These are phyloP conservation scores for Entomobrya multifasciata DNA, from an alignment of 2,888 invertebrate species.

Conservation along the genomic window DNA sequence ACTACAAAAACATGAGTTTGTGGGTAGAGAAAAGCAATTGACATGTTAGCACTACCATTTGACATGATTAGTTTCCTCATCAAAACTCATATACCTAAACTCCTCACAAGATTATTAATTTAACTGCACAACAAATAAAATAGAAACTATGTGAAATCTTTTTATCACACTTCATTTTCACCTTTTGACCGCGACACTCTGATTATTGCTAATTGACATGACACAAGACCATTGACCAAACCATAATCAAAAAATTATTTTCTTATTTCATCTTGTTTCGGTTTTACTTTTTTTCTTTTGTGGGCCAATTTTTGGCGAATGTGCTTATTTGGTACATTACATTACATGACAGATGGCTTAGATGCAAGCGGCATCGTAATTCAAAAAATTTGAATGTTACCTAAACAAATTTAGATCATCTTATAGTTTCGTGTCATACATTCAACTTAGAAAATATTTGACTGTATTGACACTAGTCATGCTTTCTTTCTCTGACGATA, in stretches of 20 bases:
- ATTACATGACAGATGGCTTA: too few species aligned
- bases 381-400: neutral
- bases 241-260: neutral
- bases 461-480: too few species aligned
- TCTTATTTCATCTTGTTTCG: neutral
- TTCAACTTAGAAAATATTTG: too few species aligned
- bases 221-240: constrained; percentile 27
- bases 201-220: constrained; percentile 38
- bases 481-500: too few species aligned
- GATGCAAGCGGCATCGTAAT: neutral
- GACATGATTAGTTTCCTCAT: neutral
- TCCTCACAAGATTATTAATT: neutral
- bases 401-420: neutral
- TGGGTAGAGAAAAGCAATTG: constrained; percentile 12
- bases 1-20: neutral
- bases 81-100: too few species aligned
- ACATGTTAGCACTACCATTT: constrained; percentile 28
- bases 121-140: neutral
- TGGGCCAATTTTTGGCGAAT: neutral
- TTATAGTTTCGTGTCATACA: too few species aligned
- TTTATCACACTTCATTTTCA: constrained; percentile 11
- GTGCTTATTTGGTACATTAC: too few species aligned
- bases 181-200: constrained; percentile 26
- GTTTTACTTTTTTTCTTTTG: neutral
- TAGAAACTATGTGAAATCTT: constrained; percentile 1